A percentile compares a stretch with the other conserved stretches of the same genome.
Evolutionary conservation across 2,888 invertebrate genomes (phyloP).

Genomic region (Xylota sylvarum): DNA sequence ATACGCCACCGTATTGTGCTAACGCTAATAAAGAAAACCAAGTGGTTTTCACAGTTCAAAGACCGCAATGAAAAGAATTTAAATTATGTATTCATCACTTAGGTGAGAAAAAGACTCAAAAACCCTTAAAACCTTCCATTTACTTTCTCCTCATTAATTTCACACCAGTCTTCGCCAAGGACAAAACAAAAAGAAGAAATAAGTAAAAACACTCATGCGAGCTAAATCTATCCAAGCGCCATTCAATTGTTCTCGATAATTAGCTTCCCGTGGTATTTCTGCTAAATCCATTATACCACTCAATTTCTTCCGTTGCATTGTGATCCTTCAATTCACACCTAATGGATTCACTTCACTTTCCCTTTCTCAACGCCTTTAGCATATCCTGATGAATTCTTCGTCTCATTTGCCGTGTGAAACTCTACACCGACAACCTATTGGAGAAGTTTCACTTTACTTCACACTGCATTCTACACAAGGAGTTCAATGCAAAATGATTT

Average conservation of each 20-base stretch:
- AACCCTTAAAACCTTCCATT: not conserved
- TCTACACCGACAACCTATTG: conserved; percentile 50
- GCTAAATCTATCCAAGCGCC: conserved; percentile 39
- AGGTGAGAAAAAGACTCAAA: not conserved
- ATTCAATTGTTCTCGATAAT: conserved; percentile 66
- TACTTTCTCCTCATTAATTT: conserved; percentile 17
- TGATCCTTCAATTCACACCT: conserved; percentile 67
- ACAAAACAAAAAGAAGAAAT: not conserved
- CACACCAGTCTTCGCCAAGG: not conserved
- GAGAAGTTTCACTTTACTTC: conserved; percentile 70
- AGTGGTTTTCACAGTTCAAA: not conserved
- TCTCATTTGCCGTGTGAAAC: conserved; percentile 53
- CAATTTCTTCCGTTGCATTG: conserved; percentile 58
- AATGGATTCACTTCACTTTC: conserved; percentile 55
- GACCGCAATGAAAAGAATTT: conserved; percentile 3
- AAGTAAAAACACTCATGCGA: conserved; percentile 43
- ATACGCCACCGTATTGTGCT: not conserved
- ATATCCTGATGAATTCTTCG: conserved; percentile 36
- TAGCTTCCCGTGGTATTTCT: conserved; percentile 39
- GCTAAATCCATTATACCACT: conserved; percentile 66
- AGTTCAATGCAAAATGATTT: conserved; percentile 47
- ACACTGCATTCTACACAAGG: conserved; percentile 60
- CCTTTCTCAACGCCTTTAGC: conserved; percentile 17
- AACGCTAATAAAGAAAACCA: not conserved
- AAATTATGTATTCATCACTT: not conserved